Percentiles rank a stretch among this genome's conserved stretches.
These are phyloP conservation scores for Scaptomyza cyrtandrae DNA, from an alignment of 2,888 invertebrate genomes.

Conservation along the genomic window DNA sequence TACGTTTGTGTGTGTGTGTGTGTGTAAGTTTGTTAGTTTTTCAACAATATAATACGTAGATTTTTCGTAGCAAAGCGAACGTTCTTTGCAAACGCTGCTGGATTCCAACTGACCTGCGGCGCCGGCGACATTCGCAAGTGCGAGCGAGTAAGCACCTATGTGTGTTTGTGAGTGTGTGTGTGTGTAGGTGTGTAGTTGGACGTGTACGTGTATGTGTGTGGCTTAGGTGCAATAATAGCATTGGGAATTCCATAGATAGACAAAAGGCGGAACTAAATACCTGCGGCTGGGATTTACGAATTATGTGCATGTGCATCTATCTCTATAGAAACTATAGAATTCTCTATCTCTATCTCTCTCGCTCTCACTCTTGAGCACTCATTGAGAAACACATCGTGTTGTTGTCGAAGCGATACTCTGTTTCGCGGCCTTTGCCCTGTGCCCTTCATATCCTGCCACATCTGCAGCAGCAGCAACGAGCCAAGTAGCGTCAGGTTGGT, in stretches of 20 bases:
- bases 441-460: constrained; percentile 12
- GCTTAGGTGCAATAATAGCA: constrained; percentile 80
- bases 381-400: constrained; percentile 52
- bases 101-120: constrained; percentile 77
- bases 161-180: background rate
- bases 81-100: constrained; percentile 42
- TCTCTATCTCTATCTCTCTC: background rate
- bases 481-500: constrained; percentile 46
- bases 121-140: constrained; percentile 64
- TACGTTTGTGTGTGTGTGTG: background rate
- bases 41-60: constrained; percentile 29
- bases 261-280: constrained; percentile 81
- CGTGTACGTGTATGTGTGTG: constrained; percentile 24
- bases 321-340: constrained; percentile 14
- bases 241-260: constrained; percentile 76
- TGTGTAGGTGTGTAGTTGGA: background rate
- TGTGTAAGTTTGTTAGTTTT: constrained; percentile 9
- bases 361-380: constrained; percentile 12
- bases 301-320: constrained; percentile 26
- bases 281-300: constrained; percentile 80
- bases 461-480: constrained; percentile 14
- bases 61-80: constrained; percentile 39
- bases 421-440: background rate
- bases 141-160: constrained; percentile 22
- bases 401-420: too few species aligned